A percentile compares a stretch with the other conserved stretches of the same genome.
Evolutionary conservation across 2,797 vertebrate genomes (phyloP).

Genomic region (Agapornis canus): DNA sequence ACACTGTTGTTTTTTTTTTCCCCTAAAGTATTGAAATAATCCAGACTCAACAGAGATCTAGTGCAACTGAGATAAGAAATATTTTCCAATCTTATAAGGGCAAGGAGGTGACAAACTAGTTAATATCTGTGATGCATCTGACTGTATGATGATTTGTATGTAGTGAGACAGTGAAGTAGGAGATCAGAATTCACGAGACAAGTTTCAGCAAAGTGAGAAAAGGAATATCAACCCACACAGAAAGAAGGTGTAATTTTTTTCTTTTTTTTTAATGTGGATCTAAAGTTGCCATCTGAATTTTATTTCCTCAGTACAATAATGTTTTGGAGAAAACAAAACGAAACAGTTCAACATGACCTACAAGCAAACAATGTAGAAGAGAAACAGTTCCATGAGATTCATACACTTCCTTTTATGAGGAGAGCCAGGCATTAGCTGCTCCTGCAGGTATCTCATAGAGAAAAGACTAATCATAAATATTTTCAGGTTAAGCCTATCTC

Average conservation of each 20-base stretch:
- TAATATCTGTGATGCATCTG: neutral
- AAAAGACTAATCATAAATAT: neutral
- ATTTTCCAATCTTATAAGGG: neutral
- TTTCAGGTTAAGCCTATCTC: neutral
- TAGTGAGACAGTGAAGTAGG: neutral
- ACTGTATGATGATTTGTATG: neutral
- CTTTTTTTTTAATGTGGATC: neutral
- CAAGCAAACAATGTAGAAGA: neutral
- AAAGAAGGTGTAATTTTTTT: neutral
- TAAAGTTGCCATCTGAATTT: neutral
- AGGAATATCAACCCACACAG: neutral
- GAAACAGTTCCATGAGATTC: neutral
- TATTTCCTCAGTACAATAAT: neutral
- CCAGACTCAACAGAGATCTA: neutral
- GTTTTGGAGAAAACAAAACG: neutral
- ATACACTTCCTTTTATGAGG: neutral
- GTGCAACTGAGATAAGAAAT: neutral
- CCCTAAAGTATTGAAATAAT: neutral
- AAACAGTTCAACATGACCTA: neutral
- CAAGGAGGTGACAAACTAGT: neutral
- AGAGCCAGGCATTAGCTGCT: neutral
- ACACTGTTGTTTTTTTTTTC: fast-evolving
- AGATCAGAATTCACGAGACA: neutral
- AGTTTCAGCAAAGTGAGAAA: neutral
- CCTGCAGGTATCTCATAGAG: neutral